Base-by-base conservation (phyloP, 2,888 invertebrate genomes). In the Ormyrus labotus region DNA sequence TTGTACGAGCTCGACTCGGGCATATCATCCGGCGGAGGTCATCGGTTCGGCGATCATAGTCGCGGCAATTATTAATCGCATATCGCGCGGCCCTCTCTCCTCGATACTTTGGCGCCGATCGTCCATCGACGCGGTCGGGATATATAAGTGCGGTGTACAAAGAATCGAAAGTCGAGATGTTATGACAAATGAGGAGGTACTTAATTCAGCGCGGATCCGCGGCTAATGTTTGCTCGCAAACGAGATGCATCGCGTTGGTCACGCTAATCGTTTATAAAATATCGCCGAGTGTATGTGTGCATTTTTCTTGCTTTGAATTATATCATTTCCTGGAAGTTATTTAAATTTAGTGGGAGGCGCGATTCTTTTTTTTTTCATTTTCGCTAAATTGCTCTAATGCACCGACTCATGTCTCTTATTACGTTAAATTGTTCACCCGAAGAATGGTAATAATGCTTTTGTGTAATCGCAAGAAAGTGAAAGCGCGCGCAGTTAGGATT, bases 31-130 rank as follows among this genome's bases (percentile, higher is more conserved):
- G 7, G n/a, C 8, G 47, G 84, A 85, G 87, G 87, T 88, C 87
- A 88, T 87, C 87, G 86, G 87, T 87, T 87, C 87, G 86, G 84
- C 84, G 86, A 88, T 87, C 87, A 85, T 85, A 85, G 86, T 85
- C 85, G 83, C 85, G 83, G 85, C 85, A 86, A 86, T 86, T 75
- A 78, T 74, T 77, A 77, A 81, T 78, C 76, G 77, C 9, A 34
- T 85, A 7, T 7, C 65, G 19, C 10, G 10, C 65, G 19, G 65
- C 51, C 55, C 34, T 13, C 13, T 13, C 13, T 13, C 63, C n/a
- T 53, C 55, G 47, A 72, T 73, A 51, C 58, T 64, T 64, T 53
- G 57, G 34, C 55, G 50, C 51, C 64, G 77, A 69, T 69, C 68
- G 58, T 67, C 67, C 50, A 13, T 55, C 45, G 11, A 13, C 13